Conservation (phyloP, 2,113 vertebrate genomes). For the Pleuronectes platessa region DNA sequence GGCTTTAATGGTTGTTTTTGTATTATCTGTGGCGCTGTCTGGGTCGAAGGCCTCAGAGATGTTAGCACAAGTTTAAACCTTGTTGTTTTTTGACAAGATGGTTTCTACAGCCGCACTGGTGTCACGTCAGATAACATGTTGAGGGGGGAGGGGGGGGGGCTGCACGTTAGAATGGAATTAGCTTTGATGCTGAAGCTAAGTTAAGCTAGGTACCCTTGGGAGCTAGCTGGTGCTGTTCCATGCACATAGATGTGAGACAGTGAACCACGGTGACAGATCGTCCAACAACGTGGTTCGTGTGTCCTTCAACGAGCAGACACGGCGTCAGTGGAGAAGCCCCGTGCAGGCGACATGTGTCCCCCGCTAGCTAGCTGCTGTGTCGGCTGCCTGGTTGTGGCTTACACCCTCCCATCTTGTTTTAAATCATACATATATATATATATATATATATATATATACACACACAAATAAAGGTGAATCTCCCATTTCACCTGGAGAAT, state of each 20-base stretch:
- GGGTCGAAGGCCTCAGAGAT: not conserved
- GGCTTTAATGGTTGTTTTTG: not conserved
- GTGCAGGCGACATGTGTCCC: conserved; percentile 44
- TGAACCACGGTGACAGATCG: not conserved
- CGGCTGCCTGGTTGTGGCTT: not conserved
- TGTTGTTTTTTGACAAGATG: not conserved
- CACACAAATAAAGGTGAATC: no score
- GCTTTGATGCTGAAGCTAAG: not conserved
- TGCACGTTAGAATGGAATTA: no score
- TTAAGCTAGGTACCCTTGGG: not conserved
- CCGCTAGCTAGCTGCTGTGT: not conserved
- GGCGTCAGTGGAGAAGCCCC: conserved; percentile 13
- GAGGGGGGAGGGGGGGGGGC: no score
- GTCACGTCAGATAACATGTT: not conserved
- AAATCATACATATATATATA: no score
- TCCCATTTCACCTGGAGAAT: no score
- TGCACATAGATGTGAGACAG: not conserved
- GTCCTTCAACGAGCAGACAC: not conserved
- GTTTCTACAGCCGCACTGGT: not conserved
- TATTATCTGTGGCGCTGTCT: not conserved
- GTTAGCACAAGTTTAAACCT: conserved; percentile 4
- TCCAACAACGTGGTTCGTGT: conserved; percentile 29
- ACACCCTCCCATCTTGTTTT: not conserved
- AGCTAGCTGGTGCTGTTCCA: not conserved
- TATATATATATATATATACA: no score